Conservation (phyloP, 2,113 vertebrate genomes). For the Ammodramus savannarum region DNA sequence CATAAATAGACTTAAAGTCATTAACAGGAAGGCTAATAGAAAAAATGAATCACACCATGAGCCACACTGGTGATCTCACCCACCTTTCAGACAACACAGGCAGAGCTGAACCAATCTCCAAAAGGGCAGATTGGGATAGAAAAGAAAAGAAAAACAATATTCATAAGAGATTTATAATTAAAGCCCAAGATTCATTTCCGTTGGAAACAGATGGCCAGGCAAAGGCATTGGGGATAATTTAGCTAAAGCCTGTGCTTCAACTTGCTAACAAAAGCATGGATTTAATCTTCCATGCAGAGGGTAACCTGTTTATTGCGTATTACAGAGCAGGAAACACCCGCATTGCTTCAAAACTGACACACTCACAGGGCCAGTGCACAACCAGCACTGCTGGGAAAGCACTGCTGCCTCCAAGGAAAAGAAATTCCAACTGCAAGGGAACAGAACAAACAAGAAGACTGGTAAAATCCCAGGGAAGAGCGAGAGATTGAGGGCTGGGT, state of each 20-base stretch:
- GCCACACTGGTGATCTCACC: background rate
- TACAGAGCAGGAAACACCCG: background rate
- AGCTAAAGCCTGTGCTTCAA: constrained; percentile 40
- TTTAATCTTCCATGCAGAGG: background rate
- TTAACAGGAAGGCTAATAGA: background rate
- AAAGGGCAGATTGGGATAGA: background rate
- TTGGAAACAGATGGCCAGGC: constrained; percentile 41
- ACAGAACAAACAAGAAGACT: background rate
- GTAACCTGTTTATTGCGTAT: background rate
- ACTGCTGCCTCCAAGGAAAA: background rate
- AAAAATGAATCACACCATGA: background rate
- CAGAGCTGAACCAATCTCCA: background rate
- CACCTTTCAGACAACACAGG: background rate
- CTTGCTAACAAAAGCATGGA: constrained; percentile 17
- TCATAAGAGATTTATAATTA: constrained; percentile 30
- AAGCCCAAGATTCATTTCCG: constrained; percentile 10
- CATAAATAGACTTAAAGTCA: background rate
- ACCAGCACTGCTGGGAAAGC: background rate
- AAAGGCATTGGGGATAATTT: constrained; percentile 28
- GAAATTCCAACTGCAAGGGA: background rate
- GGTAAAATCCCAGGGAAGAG: background rate
- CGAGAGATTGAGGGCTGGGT: background rate
- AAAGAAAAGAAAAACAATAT: constrained; percentile 32
- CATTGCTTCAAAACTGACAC: background rate
- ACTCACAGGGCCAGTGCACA: background rate